These are phyloP conservation scores for Zenarchopterus dispar DNA, from an alignment of 2,797 vertebrate species.

Conservation along the genomic window DNA sequence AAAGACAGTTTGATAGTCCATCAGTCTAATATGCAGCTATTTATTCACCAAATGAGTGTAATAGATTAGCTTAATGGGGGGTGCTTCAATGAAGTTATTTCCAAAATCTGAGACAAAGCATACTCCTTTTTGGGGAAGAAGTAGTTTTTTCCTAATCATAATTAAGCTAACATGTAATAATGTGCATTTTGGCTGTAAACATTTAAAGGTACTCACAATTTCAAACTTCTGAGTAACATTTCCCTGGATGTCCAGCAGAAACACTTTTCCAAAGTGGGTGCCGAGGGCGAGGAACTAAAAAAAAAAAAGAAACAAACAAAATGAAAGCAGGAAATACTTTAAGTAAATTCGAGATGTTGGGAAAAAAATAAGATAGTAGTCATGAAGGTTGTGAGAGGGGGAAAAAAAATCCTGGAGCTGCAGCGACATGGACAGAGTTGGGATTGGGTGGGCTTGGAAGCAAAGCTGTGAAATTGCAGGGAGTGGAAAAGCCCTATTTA, in stretches of 20 bases:
- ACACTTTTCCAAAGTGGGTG: slow-evolving; percentile 97
- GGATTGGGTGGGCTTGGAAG: slow-evolving; percentile 81
- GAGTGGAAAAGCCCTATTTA: slow-evolving; percentile 86
- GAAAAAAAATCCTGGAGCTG: slow-evolving; percentile 68
- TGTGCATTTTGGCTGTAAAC: neutral
- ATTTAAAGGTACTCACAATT: slow-evolving; percentile 88
- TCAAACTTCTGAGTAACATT: slow-evolving; percentile 98
- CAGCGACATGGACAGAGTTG: slow-evolving; percentile 67
- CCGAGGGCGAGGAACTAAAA: slow-evolving; percentile 95
- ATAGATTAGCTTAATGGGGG: too few species aligned
- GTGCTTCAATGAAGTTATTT: too few species aligned
- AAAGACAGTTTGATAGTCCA: too few species aligned
- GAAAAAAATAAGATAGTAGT: slow-evolving; percentile 39
- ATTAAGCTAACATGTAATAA: neutral
- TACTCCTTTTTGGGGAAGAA: too few species aligned
- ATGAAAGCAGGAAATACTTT: slow-evolving; percentile 60
- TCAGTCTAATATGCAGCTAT: too few species aligned
- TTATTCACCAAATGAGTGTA: too few species aligned
- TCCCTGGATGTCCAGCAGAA: slow-evolving; percentile 95
- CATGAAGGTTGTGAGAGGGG: slow-evolving; percentile 72
- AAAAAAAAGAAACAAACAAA: slow-evolving; percentile 32
- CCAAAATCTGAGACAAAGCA: too few species aligned
- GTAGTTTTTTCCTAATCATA: neutral
- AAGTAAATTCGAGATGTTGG: slow-evolving; percentile 60
- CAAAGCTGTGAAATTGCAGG: slow-evolving; percentile 87